phyloP scores from a whole-genome alignment of 1,140 invertebrate genomes.

The Drosophila insularis region DNA sequence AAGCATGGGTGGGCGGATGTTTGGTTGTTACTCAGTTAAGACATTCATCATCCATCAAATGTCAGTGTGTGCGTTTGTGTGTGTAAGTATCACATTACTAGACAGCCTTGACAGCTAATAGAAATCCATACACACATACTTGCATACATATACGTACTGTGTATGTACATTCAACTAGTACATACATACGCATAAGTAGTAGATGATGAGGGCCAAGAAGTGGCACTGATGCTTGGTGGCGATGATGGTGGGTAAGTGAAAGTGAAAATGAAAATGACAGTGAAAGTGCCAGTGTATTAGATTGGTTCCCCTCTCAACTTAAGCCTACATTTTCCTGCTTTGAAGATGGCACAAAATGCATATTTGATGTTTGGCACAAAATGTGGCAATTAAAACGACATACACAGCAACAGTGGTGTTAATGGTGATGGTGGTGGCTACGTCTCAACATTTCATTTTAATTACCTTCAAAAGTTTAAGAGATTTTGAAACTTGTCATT shows the following conservation, averaged over 20 bases:
- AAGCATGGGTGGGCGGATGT: neutral
- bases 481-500: neutral
- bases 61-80: neutral
- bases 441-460: neutral
- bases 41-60: conserved; percentile 10
- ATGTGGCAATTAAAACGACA: neutral
- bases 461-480: neutral
- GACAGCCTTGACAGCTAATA: conserved; percentile 4
- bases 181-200: neutral
- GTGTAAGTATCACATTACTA: conserved; percentile 4
- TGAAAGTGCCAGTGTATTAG: conserved; percentile 1
- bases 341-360: conserved; percentile 9
- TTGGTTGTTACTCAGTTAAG: neutral
- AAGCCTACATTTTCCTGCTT: conserved; percentile 1
- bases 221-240: too few species aligned
- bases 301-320: neutral
- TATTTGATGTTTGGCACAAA: conserved; percentile 10
- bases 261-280: neutral
- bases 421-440: too few species aligned
- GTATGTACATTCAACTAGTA: neutral
- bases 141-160: neutral
- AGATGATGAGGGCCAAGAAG: neutral
- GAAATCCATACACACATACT: neutral
- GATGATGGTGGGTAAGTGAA: too few species aligned
- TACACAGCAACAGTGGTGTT: neutral